A percentile compares a stretch with the other conserved stretches of the same genome.
Conservation (phyloP, 2,888 invertebrate genomes). For the Esperia sulphurella region DNA sequence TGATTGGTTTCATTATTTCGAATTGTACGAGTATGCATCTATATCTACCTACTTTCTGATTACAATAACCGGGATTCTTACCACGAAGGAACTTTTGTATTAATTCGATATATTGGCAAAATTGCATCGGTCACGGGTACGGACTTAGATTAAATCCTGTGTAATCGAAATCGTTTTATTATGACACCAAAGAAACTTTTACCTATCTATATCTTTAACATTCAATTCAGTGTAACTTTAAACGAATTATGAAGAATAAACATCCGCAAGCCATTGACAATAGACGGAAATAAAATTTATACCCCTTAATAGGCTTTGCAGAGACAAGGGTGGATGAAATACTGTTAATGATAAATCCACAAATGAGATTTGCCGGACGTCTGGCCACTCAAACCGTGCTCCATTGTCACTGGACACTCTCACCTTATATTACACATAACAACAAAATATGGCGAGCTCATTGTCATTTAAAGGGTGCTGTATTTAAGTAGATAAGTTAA, state of each 20-base stretch:
- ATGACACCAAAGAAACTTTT: no score
- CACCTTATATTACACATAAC: conserved; percentile 70
- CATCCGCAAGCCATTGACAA: conserved; percentile 59
- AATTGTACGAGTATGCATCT: background rate
- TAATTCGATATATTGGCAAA: no score
- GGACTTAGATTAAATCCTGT: no score
- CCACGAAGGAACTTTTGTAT: no score
- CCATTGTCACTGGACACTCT: conserved; percentile 72
- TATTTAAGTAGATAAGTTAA: background rate
- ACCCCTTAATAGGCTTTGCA: conserved; percentile 70
- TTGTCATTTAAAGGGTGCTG: conserved; percentile 45
- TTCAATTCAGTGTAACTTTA: no score
- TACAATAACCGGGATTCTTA: no score
- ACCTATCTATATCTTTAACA: background rate
- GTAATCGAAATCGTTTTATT: no score
- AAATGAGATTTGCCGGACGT: conserved; percentile 78
- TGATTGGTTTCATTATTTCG: conserved; percentile 36
- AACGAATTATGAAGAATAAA: conserved; percentile 56
- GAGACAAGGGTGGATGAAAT: conserved; percentile 73
- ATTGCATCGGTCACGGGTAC: no score
- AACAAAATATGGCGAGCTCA: conserved; percentile 50
- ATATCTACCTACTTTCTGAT: background rate
- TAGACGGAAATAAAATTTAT: conserved; percentile 72
- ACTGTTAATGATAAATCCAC: conserved; percentile 79
- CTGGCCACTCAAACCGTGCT: conserved; percentile 71